Base-by-base conservation (phyloP, 2,113 vertebrate genomes). In the Mesembrinibis cayennensis region DNA sequence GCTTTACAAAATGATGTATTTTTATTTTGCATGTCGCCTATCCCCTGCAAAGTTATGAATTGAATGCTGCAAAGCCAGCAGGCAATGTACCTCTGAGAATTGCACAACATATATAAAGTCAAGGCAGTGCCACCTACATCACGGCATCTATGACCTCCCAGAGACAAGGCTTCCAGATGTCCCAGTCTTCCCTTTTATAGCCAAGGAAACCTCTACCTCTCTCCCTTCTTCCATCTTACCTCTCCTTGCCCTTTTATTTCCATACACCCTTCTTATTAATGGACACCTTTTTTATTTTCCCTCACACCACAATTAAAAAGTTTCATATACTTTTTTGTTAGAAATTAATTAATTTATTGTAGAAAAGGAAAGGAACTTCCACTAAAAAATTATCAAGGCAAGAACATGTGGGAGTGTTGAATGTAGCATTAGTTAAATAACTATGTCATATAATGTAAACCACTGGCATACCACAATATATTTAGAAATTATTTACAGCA, bases 21-120 rank as follows among this genome's bases (percentile, higher is more conserved):
- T 91, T 91, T 32, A 67, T 59, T 30, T 85, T 38, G 20, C 22
- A 49, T 66, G 16, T 18, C 32, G 91, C 69, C 38, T 16, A 56
- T 65, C 9, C 16, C 29, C n/a, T 77, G 42, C n/a, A 80, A 85
- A 94, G 22, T 49, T 87, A 71, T 8, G 29, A 91, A 66, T 10
- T 27, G 49, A 80, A 42, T 4, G 5, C 22, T 78, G 26, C 2
- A 9, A 74, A 82, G 44, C 17, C 0, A 0, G 14, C 29, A 69
- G 76, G 67, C 38, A 59, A 67, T 0, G 0, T 27, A 29, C 11
- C 34, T 74, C 65, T 50, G 81, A 65, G 62, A 89, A 36, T 0
- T 36, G 44, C 44, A 66, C 47, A 71, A 36, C 18, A 16, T 3
- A 62, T 1, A 22, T 16, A 16, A 83, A 77, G 45, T 13, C 45